Percentiles rank a stretch among this genome's conserved stretches.
Evolutionary conservation across 1,140 invertebrate species (phyloP).

Genomic region (Ostrea denselamellosa): DNA sequence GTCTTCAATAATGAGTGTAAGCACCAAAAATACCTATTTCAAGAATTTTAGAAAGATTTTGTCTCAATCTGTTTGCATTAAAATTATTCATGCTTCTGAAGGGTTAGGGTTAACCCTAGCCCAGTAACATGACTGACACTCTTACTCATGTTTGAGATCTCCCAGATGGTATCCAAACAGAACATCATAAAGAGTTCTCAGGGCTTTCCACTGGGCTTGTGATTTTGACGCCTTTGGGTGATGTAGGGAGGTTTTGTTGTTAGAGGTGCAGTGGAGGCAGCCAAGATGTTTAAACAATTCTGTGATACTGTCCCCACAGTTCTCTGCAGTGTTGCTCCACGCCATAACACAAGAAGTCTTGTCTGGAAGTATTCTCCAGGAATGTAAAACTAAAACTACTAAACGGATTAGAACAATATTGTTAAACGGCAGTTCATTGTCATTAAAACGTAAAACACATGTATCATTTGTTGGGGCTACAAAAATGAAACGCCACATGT

Average conservation of each 20-base stretch:
- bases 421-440: too few relatives aligned
- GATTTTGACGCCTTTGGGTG: neutral
- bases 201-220: neutral
- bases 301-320: neutral
- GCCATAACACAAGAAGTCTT: neutral
- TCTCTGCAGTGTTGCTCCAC: neutral
- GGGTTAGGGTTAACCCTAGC: too few relatives aligned
- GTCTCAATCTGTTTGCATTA: too few relatives aligned
- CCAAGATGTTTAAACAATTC: conserved; percentile 16
- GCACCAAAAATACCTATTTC: too few relatives aligned
- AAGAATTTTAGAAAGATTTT: too few relatives aligned
- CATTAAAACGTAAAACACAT: too few relatives aligned
- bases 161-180: conserved; percentile 18
- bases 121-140: neutral
- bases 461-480: too few relatives aligned
- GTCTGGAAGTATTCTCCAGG: neutral
- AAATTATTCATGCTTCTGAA: too few relatives aligned
- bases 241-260: neutral
- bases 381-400: too few relatives aligned
- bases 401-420: too few relatives aligned
- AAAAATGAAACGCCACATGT: too few relatives aligned
- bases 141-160: conserved; percentile 1
- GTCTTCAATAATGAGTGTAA: too few relatives aligned
- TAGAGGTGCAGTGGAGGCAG: neutral
- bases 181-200: conserved; percentile 2